Evolutionary conservation across 2,797 vertebrate genomes (phyloP).

Genomic region (Periophthalmus magnuspinnatus): DNA sequence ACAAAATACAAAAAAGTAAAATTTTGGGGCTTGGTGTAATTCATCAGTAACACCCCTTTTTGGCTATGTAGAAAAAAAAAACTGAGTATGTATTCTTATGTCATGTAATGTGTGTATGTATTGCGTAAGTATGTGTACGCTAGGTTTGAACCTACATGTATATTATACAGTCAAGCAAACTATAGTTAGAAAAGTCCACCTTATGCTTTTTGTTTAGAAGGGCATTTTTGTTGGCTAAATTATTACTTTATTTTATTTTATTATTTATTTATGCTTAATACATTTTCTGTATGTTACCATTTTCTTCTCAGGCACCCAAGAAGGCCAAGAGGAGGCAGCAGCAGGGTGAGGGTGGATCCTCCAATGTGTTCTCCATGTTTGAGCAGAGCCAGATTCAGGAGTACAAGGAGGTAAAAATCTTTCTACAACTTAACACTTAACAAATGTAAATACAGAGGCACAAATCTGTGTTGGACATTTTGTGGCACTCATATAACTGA

Average conservation of each 20-base stretch:
- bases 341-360: constrained; percentile 86
- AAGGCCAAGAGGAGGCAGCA: constrained; percentile 92
- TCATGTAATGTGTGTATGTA: not conserved
- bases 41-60: not conserved
- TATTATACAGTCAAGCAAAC: not conserved
- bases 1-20: constrained; percentile 1
- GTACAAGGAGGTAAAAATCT: constrained; percentile 88
- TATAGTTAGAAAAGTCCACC: not conserved
- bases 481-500: not conserved
- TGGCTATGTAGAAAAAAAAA: too few species aligned
- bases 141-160: not conserved
- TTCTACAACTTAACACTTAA: constrained; percentile 11
- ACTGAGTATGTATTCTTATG: not conserved
- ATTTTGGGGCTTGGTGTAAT: constrained; percentile 11
- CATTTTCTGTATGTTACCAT: constrained; percentile 10
- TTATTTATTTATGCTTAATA: not conserved
- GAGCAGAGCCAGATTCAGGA: constrained; percentile 97
- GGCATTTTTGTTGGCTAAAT: not conserved
- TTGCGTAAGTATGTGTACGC: not conserved
- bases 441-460: not conserved
- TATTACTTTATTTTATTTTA: not conserved
- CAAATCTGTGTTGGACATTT: not conserved
- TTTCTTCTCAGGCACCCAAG: constrained; percentile 86
- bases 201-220: not conserved
- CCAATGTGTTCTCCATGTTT: constrained; percentile 96